These are phyloP conservation scores for Scaptodrosophila latifasciaeformis DNA, from an alignment of 2,888 invertebrate species.

Conservation along the genomic window DNA sequence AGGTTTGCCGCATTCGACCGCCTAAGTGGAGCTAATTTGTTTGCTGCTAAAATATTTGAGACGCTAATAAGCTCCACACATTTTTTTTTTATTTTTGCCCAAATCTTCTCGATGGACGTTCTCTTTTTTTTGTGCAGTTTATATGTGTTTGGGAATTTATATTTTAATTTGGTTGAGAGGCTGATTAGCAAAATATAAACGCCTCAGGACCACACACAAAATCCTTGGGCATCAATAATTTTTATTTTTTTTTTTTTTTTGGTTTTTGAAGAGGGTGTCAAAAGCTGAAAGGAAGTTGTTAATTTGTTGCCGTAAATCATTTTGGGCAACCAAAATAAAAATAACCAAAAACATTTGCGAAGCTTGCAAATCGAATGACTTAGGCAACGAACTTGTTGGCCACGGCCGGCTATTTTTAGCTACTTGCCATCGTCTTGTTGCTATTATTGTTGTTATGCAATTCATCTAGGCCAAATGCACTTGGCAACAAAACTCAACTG, in stretches of 20 bases:
- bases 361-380: slow-evolving; percentile 34
- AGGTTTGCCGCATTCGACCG: slow-evolving; percentile 23
- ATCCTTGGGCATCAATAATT: neutral
- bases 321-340: slow-evolving; percentile 2
- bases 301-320: slow-evolving; percentile 29
- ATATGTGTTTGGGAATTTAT: slow-evolving; percentile 6
- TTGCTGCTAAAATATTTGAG: slow-evolving; percentile 55
- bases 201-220: slow-evolving; percentile 45
- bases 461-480: slow-evolving; percentile 3
- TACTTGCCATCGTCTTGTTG: neutral
- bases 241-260: neutral
- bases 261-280: slow-evolving; percentile 31
- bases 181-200: slow-evolving; percentile 55
- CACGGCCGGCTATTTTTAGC: neutral
- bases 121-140: no score
- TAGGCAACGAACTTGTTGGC: slow-evolving; percentile 32
- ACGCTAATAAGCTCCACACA: slow-evolving; percentile 55
- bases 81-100: no score
- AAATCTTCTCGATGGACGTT: no score
- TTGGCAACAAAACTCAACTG: neutral
- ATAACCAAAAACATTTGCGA: slow-evolving; percentile 2
- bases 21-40: slow-evolving; percentile 70
- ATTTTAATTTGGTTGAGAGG: slow-evolving; percentile 31
- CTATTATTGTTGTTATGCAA: neutral
- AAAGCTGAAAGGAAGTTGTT: slow-evolving; percentile 36